These are phyloP conservation scores for Pemphredon lugubris DNA, from an alignment of 2,888 invertebrate species.

Conservation along the genomic window DNA sequence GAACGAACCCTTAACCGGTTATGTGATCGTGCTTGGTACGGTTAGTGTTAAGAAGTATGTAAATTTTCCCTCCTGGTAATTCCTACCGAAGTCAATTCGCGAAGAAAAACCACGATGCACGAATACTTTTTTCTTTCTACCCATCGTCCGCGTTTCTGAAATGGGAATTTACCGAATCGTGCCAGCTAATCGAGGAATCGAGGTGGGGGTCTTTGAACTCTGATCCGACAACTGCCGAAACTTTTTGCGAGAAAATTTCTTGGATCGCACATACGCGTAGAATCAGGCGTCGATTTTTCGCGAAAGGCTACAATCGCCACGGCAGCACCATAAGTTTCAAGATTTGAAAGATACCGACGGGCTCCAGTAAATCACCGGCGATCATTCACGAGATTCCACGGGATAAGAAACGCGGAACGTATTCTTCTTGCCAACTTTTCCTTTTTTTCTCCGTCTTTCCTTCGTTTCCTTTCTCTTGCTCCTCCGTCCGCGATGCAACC, in stretches of 20 bases:
- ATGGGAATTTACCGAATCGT: too few species aligned
- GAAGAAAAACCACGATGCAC: too few species aligned
- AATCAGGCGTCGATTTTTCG: constrained; percentile 52
- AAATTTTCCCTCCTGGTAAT: too few species aligned
- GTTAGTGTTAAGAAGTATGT: too few species aligned
- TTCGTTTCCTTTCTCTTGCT: not conserved
- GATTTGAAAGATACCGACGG: constrained; percentile 59
- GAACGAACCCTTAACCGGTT: too few species aligned
- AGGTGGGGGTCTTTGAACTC: too few species aligned
- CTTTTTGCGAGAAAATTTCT: constrained; percentile 15
- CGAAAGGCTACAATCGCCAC: constrained; percentile 43
- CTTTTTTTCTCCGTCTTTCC: not conserved
- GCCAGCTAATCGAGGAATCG: not conserved
- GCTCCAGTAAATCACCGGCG: constrained; percentile 69
- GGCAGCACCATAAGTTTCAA: constrained; percentile 59
- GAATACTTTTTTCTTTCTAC: too few species aligned
- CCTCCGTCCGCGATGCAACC: not conserved
- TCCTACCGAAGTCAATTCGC: too few species aligned
- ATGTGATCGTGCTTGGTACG: too few species aligned
- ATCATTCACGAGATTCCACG: constrained; percentile 70
- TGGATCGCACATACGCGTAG: constrained; percentile 22
- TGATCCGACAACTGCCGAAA: too few species aligned
- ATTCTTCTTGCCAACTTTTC: constrained; percentile 57
- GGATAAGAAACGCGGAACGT: constrained; percentile 59
- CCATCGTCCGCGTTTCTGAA: too few species aligned